These are phyloP conservation scores for Lochmaea crataegi DNA, from an alignment of 2,888 invertebrate genomes.

Conservation along the genomic window DNA sequence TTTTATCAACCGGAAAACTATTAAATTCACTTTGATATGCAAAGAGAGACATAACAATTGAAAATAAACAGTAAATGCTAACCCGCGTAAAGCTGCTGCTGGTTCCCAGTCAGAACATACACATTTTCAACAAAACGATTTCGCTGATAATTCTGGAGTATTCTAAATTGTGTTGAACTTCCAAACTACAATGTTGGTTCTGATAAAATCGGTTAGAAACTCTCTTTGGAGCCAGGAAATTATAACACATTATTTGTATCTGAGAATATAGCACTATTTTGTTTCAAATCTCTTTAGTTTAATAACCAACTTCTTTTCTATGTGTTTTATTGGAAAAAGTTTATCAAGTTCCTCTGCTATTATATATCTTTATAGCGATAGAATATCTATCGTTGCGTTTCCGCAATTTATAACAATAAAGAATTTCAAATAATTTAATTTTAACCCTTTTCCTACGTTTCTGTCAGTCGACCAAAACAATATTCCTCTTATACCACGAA, in stretches of 20 bases:
- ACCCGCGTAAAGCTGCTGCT: neutral
- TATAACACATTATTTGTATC: neutral
- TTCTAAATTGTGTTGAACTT: conserved; percentile 13
- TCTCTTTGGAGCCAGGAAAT: neutral
- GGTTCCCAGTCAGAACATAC: conserved; percentile 2
- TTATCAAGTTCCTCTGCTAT: neutral
- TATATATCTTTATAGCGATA: neutral
- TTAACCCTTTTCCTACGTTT: no score
- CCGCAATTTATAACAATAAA: no score
- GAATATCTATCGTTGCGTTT: no score
- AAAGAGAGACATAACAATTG: conserved; percentile 10
- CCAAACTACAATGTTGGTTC: neutral
- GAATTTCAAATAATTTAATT: no score
- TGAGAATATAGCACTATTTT: neutral
- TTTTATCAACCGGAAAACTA: conserved; percentile 2
- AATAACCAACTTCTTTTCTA: no score
- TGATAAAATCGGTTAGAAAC: conserved; percentile 13
- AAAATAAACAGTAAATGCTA: conserved; percentile 6
- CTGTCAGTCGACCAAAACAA: no score
- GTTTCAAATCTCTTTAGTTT: neutral
- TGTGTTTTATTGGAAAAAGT: neutral
- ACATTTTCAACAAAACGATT: conserved; percentile 8
- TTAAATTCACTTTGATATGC: conserved; percentile 2
- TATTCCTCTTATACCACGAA: no score
- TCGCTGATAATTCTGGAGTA: conserved; percentile 14